A percentile compares a stretch with the other conserved stretches of the same genome.
Conservation (phyloP, 64 coral and sea anemone species). For the Catalaphyllia jardinei region DNA sequence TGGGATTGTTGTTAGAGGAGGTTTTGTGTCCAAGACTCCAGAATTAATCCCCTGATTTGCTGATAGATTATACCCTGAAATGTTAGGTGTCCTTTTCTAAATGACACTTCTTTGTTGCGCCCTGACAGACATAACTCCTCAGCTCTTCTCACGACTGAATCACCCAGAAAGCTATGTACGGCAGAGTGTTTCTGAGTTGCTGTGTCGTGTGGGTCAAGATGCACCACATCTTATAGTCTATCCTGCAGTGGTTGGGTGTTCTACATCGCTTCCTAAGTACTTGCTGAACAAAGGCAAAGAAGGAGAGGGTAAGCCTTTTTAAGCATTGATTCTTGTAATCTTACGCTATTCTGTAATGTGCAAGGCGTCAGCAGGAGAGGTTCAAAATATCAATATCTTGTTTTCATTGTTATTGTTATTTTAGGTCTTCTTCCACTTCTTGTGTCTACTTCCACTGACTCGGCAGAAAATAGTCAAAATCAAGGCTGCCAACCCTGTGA, state of each 20-base stretch:
- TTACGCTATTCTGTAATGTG: too few relatives aligned
- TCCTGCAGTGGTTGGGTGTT: constrained; percentile 92
- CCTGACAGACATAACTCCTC: constrained; percentile 85
- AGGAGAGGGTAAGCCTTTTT: constrained; percentile 51
- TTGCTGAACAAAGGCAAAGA: constrained; percentile 68
- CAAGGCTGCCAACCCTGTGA: constrained; percentile 9
- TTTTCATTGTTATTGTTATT: not conserved
- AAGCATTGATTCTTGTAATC: too few relatives aligned
- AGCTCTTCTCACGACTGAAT: constrained; percentile 95
- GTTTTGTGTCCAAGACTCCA: too few relatives aligned
- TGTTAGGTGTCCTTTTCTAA: too few relatives aligned
- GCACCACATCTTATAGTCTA: constrained; percentile 96
- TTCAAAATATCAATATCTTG: not conserved
- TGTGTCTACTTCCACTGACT: constrained; percentile 34
- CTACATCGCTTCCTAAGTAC: constrained; percentile 73
- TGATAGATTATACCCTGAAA: too few relatives aligned
- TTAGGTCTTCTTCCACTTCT: constrained; percentile 62
- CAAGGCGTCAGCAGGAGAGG: too few relatives aligned
- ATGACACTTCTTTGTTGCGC: too few relatives aligned
- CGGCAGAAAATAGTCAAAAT: constrained; percentile 39
- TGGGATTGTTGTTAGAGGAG: too few relatives aligned
- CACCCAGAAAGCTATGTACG: constrained; percentile 95
- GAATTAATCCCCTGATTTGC: too few relatives aligned
- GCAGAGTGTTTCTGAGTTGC: constrained; percentile 91
- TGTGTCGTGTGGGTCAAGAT: constrained; percentile 96